Percentiles rank a stretch among this genome's conserved stretches.
Evolutionary conservation across 1,140 invertebrate species (phyloP).

Genomic region (Caenorhabditis briggsae): DNA sequence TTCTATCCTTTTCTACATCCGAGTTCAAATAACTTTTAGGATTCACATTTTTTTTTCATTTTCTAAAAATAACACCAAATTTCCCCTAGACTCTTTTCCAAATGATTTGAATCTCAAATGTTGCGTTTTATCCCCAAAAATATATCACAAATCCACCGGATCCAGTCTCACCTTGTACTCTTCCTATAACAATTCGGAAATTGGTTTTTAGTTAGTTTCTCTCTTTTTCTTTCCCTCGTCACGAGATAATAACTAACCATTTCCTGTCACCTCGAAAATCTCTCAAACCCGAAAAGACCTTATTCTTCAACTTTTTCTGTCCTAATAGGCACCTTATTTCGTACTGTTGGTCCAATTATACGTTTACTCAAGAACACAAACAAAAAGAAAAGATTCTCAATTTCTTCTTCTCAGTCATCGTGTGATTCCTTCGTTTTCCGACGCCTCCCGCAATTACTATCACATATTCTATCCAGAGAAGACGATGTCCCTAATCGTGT

Average conservation of each 20-base stretch:
- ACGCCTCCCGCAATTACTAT: conserved; percentile 53
- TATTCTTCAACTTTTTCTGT: conserved; percentile 1
- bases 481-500: conserved; percentile 48
- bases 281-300: neutral
- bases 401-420: neutral
- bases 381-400: neutral
- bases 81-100: too few relatives aligned
- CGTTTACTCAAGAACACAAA: conserved; percentile 3
- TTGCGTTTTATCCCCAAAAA: neutral
- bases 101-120: neutral
- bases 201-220: neutral
- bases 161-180: conserved; percentile 19
- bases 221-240: neutral
- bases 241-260: conserved; percentile 6
- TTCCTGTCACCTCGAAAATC: conserved; percentile 6
- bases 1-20: too few relatives aligned
- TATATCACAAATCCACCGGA: neutral
- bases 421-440: conserved; percentile 22
- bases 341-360: conserved; percentile 32
- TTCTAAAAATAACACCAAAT: too few relatives aligned
- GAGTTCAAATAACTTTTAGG: too few relatives aligned
- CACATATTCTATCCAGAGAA: conserved; percentile 28
- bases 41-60: too few relatives aligned
- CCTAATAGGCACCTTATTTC: conserved; percentile 11
- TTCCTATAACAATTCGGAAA: conserved; percentile 27